Conservation (phyloP, 2,797 vertebrate genomes). For the Sorex maritimensis region DNA sequence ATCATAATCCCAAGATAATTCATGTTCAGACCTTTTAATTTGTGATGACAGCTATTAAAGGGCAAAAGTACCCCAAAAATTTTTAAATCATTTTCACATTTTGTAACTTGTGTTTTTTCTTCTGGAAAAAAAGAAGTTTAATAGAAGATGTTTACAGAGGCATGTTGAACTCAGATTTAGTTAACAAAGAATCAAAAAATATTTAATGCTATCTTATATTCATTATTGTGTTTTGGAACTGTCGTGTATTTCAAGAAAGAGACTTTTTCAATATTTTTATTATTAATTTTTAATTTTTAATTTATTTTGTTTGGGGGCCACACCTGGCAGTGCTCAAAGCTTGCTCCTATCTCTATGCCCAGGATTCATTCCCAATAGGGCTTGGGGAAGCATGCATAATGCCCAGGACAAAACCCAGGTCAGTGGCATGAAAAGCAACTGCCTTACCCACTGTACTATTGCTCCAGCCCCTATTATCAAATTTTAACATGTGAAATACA, state of each 20-base stretch:
- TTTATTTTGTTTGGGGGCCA: no score
- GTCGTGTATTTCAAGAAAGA: neutral
- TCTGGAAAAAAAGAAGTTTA: neutral
- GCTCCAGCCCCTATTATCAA: neutral
- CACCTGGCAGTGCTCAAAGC: no score
- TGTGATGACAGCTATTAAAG: slow-evolving; percentile 52
- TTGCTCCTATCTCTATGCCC: no score
- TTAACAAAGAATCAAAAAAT: slow-evolving; percentile 22
- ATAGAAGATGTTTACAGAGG: neutral
- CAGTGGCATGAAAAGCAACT: no score
- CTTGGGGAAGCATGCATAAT: no score
- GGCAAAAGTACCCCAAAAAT: neutral
- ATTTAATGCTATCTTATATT: neutral
- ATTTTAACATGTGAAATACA: neutral
- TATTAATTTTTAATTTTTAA: no score
- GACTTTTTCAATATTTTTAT: neutral
- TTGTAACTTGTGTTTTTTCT: neutral
- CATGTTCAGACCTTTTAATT: slow-evolving; percentile 39
- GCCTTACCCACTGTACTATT: no score
- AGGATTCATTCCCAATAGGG: no score
- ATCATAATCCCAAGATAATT: slow-evolving; percentile 15
- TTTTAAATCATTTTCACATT: neutral
- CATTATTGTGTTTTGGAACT: neutral
- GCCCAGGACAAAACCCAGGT: no score
- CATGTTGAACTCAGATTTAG: slow-evolving; percentile 33